Conservation (phyloP, 2,113 vertebrate genomes). For the Edolisoma coerulescens region DNA sequence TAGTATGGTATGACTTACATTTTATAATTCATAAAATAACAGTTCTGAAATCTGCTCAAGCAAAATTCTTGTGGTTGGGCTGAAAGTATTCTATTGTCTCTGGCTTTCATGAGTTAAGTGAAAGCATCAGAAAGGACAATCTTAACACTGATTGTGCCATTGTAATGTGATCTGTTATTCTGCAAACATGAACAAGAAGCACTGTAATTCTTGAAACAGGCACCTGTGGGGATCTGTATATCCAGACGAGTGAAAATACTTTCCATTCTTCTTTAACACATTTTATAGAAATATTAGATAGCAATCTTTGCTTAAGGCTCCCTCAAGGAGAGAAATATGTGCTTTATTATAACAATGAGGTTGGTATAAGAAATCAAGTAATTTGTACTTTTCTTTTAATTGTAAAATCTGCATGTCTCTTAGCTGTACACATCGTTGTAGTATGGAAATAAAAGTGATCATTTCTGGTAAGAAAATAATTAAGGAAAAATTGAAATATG, state of each 20-base stretch:
- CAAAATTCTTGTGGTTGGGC: neutral
- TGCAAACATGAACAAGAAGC: neutral
- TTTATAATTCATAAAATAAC: neutral
- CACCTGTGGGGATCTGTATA: neutral
- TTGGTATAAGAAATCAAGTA: neutral
- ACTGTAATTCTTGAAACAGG: neutral
- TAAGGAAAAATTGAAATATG: neutral
- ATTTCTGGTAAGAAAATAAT: neutral
- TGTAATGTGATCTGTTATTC: neutral
- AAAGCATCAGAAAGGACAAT: neutral
- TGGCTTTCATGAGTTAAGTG: neutral
- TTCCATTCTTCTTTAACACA: neutral
- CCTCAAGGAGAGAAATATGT: neutral
- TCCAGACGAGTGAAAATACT: neutral
- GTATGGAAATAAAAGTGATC: neutral
- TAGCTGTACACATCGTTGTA: neutral
- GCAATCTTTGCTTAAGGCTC: neutral
- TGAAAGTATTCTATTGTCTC: slow-evolving; percentile 5
- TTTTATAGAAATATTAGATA: neutral
- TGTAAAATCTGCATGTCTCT: neutral
- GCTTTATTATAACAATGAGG: neutral
- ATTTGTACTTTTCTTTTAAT: neutral
- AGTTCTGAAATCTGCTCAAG: neutral
- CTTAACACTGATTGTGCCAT: neutral
- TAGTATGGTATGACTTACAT: neutral